Conservation (phyloP, 2,113 vertebrate genomes). For the Serilophus lunatus region DNA sequence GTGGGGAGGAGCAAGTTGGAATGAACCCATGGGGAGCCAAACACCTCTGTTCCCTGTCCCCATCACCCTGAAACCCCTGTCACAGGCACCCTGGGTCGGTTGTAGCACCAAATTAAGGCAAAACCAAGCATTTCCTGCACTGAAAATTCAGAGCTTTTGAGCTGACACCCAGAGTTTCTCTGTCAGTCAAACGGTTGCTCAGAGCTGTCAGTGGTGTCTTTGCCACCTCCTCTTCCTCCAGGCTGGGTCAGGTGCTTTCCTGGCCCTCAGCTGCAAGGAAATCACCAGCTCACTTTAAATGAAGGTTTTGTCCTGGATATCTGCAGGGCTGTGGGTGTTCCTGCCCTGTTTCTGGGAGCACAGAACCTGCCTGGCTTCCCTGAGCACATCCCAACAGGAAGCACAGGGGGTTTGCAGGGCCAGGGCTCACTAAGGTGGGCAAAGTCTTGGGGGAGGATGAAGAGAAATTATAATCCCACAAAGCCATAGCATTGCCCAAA, state of each 20-base stretch:
- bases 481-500: accelerated
- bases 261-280: not conserved
- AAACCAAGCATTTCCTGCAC: not conserved
- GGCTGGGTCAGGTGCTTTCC: conserved; percentile 3
- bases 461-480: not conserved
- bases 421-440: not conserved
- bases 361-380: not conserved
- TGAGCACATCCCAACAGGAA: accelerated
- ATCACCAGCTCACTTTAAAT: accelerated
- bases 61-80: not conserved
- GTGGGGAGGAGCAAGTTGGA: not conserved
- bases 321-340: not conserved
- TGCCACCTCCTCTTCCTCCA: not conserved
- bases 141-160: accelerated
- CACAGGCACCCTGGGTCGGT: not conserved
- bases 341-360: not conserved
- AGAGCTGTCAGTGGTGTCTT: not conserved
- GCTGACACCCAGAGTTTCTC: not conserved
- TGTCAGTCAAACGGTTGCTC: accelerated
- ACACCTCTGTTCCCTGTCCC: not conserved
- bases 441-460: not conserved
- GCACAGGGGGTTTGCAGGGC: accelerated
- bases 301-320: accelerated
- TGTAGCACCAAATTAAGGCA: not conserved
- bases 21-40: accelerated